A percentile compares a stretch with the other conserved stretches of the same genome.
These are phyloP conservation scores for Sylvia borin DNA, from an alignment of 2,797 vertebrate genomes.

Conservation along the genomic window DNA sequence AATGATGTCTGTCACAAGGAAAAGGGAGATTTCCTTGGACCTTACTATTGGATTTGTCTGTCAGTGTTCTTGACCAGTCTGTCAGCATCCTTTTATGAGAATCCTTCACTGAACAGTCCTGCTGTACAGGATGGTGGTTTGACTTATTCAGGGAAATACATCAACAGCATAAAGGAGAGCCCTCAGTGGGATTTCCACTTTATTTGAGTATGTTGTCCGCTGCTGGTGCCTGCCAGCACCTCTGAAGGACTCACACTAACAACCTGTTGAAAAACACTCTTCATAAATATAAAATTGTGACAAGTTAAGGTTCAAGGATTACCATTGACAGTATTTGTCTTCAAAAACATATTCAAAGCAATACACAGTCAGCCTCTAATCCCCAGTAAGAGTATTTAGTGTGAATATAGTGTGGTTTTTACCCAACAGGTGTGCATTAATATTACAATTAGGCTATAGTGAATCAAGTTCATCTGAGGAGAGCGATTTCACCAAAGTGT, in stretches of 20 bases:
- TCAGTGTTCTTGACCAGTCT: neutral
- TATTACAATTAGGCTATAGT: neutral
- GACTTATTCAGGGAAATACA: neutral
- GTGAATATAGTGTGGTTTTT: neutral
- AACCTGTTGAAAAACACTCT: neutral
- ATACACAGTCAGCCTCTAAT: neutral
- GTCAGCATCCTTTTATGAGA: neutral
- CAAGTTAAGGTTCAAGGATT: neutral
- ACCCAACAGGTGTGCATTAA: neutral
- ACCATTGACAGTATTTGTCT: neutral
- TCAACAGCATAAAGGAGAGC: neutral
- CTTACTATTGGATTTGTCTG: neutral
- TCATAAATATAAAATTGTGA: neutral
- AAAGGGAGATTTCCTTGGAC: neutral
- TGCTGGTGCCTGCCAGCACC: too few relatives aligned
- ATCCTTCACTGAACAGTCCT: neutral
- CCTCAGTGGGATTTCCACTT: neutral
- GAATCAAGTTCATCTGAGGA: neutral
- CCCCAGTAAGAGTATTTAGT: neutral
- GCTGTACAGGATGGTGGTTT: neutral
- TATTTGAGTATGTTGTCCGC: too few relatives aligned
- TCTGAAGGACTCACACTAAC: neutral
- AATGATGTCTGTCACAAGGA: neutral
- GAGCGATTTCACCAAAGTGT: fast-evolving
- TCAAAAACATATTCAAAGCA: neutral